These are phyloP conservation scores for Apocrypta bakeri DNA, from an alignment of 1,140 invertebrate species.

Conservation along the genomic window DNA sequence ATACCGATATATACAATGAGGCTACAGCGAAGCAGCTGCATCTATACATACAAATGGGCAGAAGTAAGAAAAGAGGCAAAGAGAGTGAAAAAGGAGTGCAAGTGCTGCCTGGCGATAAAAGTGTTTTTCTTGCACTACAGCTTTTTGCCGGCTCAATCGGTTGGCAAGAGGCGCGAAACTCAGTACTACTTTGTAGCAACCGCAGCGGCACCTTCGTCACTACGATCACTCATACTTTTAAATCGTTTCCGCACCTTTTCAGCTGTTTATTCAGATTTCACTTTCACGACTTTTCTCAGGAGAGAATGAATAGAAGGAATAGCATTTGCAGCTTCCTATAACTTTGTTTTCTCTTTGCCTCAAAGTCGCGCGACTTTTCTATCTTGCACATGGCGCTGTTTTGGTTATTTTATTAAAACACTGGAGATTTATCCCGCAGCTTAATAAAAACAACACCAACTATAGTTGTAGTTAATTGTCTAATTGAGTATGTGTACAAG, in stretches of 20 bases:
- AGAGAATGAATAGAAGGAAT: background rate
- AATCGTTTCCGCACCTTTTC: conserved; percentile 30
- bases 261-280: conserved; percentile 49
- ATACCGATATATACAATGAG: too few relatives aligned
- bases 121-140: conserved; percentile 64
- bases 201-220: conserved; percentile 45
- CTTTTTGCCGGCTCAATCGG: conserved; percentile 50
- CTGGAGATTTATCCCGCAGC: background rate
- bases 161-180: conserved; percentile 51
- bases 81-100: conserved; percentile 34
- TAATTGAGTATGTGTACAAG: background rate
- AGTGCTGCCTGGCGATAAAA: conserved; percentile 69
- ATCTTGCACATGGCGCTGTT: background rate
- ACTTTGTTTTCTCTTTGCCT: conserved; percentile 20
- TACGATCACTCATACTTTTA: conserved; percentile 40
- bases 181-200: conserved; percentile 51
- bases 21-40: conserved; percentile 49
- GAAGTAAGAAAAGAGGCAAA: conserved; percentile 3
- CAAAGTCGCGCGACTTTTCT: background rate
- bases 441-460: too few relatives aligned
- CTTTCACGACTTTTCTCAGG: background rate
- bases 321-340: conserved; percentile 5
- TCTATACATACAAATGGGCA: conserved; percentile 5
- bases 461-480: too few relatives aligned
- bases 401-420: background rate